Evolutionary conservation across 1,140 invertebrate species (phyloP).

Genomic region (Drosophila athabasca): DNA sequence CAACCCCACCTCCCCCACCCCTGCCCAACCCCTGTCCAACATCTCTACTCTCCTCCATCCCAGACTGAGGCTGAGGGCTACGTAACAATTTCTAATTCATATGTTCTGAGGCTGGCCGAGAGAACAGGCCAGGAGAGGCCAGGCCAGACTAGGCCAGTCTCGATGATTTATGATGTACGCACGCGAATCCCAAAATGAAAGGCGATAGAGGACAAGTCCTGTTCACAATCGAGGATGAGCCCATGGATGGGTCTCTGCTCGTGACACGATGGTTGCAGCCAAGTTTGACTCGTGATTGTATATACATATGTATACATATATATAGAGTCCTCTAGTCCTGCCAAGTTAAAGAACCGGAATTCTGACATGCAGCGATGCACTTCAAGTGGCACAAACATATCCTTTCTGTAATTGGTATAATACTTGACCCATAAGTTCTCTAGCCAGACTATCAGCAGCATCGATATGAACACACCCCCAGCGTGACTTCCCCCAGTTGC

Average conservation of each 20-base stretch:
- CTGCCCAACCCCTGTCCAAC: background rate
- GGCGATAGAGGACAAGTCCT: constrained; percentile 25
- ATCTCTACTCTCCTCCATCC: background rate
- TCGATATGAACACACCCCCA: too few species aligned
- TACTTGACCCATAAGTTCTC: too few species aligned
- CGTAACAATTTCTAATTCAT: constrained; percentile 80
- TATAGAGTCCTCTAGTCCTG: too few species aligned
- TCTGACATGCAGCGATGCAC: too few species aligned
- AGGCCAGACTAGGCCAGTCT: constrained; percentile 13
- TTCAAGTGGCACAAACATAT: too few species aligned
- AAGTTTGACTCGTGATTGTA: background rate
- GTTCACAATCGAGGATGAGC: constrained; percentile 19
- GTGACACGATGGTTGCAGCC: constrained; percentile 8
- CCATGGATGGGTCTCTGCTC: background rate
- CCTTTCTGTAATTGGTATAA: too few species aligned
- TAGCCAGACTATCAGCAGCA: too few species aligned
- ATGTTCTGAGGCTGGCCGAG: constrained; percentile 54
- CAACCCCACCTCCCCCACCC: background rate
- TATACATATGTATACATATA: too few species aligned
- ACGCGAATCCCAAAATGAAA: constrained; percentile 72
- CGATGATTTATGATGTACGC: constrained; percentile 73
- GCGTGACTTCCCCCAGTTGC: background rate
- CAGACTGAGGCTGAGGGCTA: constrained; percentile 15
- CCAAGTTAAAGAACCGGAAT: too few species aligned
- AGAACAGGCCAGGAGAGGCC: background rate